These are phyloP conservation scores for Zeuzera pyrina DNA, from an alignment of 2,888 invertebrate genomes.

Conservation along the genomic window DNA sequence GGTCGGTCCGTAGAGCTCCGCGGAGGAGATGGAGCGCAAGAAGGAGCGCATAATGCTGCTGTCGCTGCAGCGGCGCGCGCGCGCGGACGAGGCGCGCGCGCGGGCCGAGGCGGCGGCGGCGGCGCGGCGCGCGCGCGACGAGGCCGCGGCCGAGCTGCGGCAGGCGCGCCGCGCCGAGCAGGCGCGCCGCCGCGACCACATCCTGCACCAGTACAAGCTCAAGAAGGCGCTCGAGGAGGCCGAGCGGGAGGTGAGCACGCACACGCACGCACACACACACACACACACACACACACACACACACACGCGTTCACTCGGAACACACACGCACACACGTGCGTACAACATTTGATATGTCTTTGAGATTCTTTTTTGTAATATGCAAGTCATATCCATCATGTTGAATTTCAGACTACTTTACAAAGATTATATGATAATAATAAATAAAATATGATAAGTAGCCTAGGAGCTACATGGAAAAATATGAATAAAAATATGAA, in stretches of 20 bases:
- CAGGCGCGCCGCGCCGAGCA: constrained; percentile 86
- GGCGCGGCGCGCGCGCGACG: constrained; percentile 82
- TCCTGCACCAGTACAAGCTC: constrained; percentile 93
- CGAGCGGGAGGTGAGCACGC: constrained; percentile 79
- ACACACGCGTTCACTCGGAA: too few relatives aligned
- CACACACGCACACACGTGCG: too few relatives aligned
- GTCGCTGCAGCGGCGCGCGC: constrained; percentile 91
- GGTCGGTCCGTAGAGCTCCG: constrained; percentile 74
- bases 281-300: too few relatives aligned
- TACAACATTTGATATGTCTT: too few relatives aligned
- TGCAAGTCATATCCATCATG: too few relatives aligned
- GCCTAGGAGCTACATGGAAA: too few relatives aligned
- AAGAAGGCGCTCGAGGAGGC: constrained; percentile 95
- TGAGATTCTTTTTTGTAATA: too few relatives aligned
- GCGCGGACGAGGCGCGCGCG: constrained; percentile 89
- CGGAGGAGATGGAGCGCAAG: constrained; percentile 93
- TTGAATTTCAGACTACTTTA: too few relatives aligned
- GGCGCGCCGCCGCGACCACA: constrained; percentile 86
- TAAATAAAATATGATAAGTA: too few relatives aligned
- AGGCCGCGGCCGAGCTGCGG: constrained; percentile 82
- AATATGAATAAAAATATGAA: too few relatives aligned
- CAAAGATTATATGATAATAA: too few relatives aligned
- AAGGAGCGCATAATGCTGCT: constrained; percentile 93
- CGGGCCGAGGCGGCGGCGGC: constrained; percentile 88
- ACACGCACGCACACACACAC: not conserved